These are phyloP conservation scores for Crenuchus spilurus DNA, from an alignment of 2,797 vertebrate species.

Conservation along the genomic window DNA sequence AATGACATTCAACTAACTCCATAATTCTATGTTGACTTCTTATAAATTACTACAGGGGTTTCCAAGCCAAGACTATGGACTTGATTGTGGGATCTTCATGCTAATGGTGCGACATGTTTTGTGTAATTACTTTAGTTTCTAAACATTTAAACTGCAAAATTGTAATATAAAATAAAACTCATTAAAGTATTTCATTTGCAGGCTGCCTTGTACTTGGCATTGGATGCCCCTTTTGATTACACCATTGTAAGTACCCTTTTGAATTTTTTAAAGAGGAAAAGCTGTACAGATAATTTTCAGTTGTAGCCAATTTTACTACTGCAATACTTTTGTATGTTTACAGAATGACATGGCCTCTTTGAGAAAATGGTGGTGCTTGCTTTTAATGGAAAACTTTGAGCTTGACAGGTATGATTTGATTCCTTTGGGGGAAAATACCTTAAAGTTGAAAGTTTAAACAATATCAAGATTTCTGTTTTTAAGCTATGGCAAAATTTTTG, in stretches of 20 bases:
- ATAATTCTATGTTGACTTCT: no score
- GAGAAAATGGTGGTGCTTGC: slow-evolving; percentile 16
- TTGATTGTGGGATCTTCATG: slow-evolving; percentile 28
- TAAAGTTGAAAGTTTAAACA: neutral
- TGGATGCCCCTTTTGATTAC: neutral
- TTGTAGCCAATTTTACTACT: neutral
- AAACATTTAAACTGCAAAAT: neutral
- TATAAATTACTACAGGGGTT: neutral
- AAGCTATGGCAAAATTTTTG: neutral
- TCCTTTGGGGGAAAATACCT: neutral
- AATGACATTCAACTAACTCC: no score
- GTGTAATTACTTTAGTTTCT: neutral
- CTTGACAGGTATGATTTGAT: neutral
- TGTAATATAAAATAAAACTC: slow-evolving; percentile 1
- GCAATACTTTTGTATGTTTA: neutral
- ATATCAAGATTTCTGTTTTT: no score
- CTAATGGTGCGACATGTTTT: neutral
- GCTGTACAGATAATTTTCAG: neutral
- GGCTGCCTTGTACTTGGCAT: slow-evolving; percentile 5
- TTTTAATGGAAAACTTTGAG: slow-evolving; percentile 5
- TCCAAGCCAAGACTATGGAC: neutral
- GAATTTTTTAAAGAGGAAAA: neutral
- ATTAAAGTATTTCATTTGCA: slow-evolving; percentile 3
- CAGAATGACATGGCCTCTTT: slow-evolving; percentile 23
- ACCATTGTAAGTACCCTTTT: neutral